A percentile compares a stretch with the other conserved stretches of the same genome.
These are phyloP conservation scores for Tenualosa ilisha DNA, from an alignment of 2,797 vertebrate species.

Conservation along the genomic window DNA sequence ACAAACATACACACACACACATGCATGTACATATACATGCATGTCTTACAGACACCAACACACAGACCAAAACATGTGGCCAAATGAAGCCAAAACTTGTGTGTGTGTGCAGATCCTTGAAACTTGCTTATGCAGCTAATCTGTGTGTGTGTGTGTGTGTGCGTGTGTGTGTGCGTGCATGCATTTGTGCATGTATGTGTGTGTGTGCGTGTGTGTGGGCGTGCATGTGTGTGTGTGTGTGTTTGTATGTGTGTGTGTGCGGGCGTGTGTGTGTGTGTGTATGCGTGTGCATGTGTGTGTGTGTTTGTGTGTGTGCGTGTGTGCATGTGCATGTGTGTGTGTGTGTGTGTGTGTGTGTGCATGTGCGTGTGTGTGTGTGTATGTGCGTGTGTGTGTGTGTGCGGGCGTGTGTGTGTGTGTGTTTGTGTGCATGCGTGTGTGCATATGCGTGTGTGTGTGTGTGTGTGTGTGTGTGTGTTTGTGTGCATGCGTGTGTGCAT, in stretches of 20 bases:
- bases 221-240: background rate
- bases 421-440: no score
- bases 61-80: background rate
- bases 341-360: no score
- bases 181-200: no score
- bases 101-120: no score
- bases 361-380: no score
- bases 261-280: background rate
- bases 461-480: no score
- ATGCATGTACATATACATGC: background rate
- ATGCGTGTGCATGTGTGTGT: background rate
- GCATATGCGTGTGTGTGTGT: no score
- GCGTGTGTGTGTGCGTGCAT: slow-evolving; percentile 20
- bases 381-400: no score
- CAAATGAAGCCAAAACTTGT: no score
- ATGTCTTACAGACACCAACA: background rate
- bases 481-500: no score
- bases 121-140: no score
- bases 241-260: background rate
- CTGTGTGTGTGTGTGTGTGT: slow-evolving; percentile 28
- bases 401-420: no score
- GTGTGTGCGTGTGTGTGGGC: background rate
- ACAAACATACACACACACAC: background rate
- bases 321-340: background rate
- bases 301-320: background rate